Evolutionary conservation across 2,888 invertebrate species (phyloP).

Genomic region (Drosophila picticornis): DNA sequence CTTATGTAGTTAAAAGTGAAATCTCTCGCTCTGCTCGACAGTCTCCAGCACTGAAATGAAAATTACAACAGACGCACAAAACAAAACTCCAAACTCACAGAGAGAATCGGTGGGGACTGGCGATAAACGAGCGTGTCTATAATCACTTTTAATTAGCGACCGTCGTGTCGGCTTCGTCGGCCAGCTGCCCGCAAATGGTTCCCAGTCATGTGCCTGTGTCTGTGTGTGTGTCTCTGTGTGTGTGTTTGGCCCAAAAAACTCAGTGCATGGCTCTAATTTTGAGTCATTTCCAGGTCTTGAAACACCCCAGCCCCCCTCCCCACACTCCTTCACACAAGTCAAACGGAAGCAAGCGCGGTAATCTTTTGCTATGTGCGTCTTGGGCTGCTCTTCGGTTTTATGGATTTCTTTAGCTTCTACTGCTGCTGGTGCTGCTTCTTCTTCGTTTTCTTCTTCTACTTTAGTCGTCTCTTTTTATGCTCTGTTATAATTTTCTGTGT

Average conservation of each 20-base stretch:
- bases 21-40: constrained; percentile 26
- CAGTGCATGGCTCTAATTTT: constrained; percentile 64
- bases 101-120: constrained; percentile 34
- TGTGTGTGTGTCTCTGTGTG: background rate
- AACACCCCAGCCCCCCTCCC: background rate
- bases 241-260: constrained; percentile 21
- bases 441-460: constrained; percentile 8
- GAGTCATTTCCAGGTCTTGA: constrained; percentile 60
- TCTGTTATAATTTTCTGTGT: constrained; percentile 48
- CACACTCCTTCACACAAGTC: constrained; percentile 4
- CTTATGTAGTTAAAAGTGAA: constrained; percentile 43
- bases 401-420: constrained; percentile 45
- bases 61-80: constrained; percentile 3
- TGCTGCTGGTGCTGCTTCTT: constrained; percentile 1
- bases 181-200: constrained; percentile 34
- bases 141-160: constrained; percentile 77
- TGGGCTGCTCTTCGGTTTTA: constrained; percentile 55
- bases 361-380: constrained; percentile 50
- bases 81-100: constrained; percentile 8
- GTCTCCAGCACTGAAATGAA: constrained; percentile 20
- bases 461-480: constrained; percentile 42
- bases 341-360: constrained; percentile 59
- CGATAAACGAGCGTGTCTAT: constrained; percentile 73
- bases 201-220: constrained; percentile 31
- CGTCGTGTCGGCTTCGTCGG: constrained; percentile 17